Base-by-base conservation (phyloP, 2,888 invertebrate species). In the Axea sp. region DNA sequence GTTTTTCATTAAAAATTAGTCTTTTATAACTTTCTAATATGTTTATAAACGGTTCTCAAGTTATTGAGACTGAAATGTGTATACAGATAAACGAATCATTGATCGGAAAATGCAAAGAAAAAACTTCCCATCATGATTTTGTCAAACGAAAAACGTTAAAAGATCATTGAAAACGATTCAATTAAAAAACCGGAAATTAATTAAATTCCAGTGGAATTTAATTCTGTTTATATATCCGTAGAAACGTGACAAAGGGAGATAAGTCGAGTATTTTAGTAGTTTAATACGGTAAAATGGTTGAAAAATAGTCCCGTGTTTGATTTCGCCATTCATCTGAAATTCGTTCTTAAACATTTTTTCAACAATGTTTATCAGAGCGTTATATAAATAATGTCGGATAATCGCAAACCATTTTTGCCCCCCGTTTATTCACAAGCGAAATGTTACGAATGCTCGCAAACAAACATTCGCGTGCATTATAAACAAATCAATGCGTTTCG, bases 121-220 rank as follows among this genome's bases (percentile, higher is more conserved):
- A 15, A 37, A 26, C 8, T 26, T 37, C 26, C 9, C 4, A 14
- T 35, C 31, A 51, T n/a, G 11, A 12, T 33, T 12, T 37, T 9
- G 12, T 37, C 15, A 51, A 39, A 22, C 9, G 30, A 62, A 49
- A 39, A 49, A 14, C 22, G 7, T 1, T n/a, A 6, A 41, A 51
- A 62, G 51, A 49, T 62, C 51, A 62, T 51, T 33, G 33, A 31
- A 49, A 51, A 24, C 14, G 33, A 62, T 62, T 62, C 24, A 43
- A 41, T 62, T 62, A 51, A 51, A 51, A 33, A 37, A 49, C 22
- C 30, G 51, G 41, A 62, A 51, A 62, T 51, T 49, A 49, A 62
- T 62, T 51, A 62, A 62, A 51, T 41, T 51, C 17, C 3, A 30
- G 5, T 4, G 26, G 22, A 51, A 33, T 41, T 51, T 17, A 33